Conservation (phyloP, 53 echinoderm and acorn worm genomes). For the Crossaster papposus region DNA sequence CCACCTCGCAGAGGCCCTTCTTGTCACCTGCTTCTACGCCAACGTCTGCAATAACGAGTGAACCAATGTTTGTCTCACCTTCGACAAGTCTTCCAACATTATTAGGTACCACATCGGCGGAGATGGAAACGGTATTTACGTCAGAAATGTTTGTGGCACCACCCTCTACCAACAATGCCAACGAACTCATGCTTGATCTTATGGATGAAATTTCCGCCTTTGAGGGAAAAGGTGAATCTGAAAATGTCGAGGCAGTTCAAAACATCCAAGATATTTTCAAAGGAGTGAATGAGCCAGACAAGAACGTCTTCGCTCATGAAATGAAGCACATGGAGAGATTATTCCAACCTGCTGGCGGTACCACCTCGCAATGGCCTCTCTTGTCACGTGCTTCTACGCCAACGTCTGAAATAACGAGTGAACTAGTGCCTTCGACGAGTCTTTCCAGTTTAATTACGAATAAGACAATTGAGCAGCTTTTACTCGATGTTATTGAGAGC, state of each 20-base stretch:
- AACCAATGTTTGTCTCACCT: not conserved
- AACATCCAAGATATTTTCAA: slow-evolving; percentile 4
- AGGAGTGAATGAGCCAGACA: not conserved
- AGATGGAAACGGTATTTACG: too few species aligned
- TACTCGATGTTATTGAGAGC: not conserved
- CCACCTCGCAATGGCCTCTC: not conserved
- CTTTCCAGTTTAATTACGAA: not conserved
- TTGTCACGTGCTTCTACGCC: not conserved
- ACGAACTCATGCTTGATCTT: too few species aligned
- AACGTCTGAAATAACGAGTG: too few species aligned
- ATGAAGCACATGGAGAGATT: not conserved
- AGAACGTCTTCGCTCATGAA: not conserved
- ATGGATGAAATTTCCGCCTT: too few species aligned
- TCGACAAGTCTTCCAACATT: not conserved
- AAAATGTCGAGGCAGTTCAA: too few species aligned
- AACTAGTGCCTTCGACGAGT: not conserved
- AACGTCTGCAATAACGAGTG: too few species aligned
- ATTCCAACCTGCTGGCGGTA: not conserved
- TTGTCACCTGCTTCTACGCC: too few species aligned
- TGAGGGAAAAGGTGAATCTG: too few species aligned
- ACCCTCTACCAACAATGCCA: too few species aligned
- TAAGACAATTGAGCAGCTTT: too few species aligned
- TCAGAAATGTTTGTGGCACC: too few species aligned
- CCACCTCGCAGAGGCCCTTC: not conserved
- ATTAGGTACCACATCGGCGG: too few species aligned